A percentile compares a stretch with the other conserved stretches of the same genome.
Evolutionary conservation across 2,113 vertebrate species (phyloP).

Genomic region (Odontesthes bonariensis): DNA sequence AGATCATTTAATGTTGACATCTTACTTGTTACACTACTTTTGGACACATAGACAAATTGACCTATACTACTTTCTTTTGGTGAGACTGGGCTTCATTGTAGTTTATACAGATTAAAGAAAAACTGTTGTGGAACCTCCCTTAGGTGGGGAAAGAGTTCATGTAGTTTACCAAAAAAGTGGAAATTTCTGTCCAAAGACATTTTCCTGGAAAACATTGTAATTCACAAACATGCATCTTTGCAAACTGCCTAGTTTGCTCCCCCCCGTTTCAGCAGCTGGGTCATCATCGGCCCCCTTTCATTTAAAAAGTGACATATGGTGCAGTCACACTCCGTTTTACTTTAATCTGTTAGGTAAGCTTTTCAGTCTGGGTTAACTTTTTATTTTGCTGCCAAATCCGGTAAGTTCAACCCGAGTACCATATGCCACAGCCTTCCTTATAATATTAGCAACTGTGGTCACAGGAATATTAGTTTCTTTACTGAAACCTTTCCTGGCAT

Average conservation of each 20-base stretch:
- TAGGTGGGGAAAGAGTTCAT: too few species aligned
- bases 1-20: too few species aligned
- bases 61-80: too few species aligned
- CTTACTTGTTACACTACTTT: too few species aligned
- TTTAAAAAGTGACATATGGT: background rate
- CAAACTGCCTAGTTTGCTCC: background rate
- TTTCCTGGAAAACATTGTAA: background rate
- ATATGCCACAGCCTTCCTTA: background rate
- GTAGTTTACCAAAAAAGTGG: too few species aligned
- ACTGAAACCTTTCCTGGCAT: background rate
- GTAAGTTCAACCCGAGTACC: background rate
- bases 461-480: background rate
- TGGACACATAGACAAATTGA: too few species aligned
- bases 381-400: background rate
- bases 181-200: background rate
- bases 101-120: too few species aligned
- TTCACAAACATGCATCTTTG: background rate
- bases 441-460: background rate
- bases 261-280: background rate
- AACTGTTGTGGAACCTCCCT: too few species aligned
- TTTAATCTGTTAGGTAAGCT: background rate
- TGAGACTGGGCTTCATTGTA: too few species aligned
- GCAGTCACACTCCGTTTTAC: background rate
- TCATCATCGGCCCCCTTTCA: background rate
- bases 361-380: background rate